Evolutionary conservation across 1,140 invertebrate species (phyloP).

Genomic region (Nasonia vitripennis): DNA sequence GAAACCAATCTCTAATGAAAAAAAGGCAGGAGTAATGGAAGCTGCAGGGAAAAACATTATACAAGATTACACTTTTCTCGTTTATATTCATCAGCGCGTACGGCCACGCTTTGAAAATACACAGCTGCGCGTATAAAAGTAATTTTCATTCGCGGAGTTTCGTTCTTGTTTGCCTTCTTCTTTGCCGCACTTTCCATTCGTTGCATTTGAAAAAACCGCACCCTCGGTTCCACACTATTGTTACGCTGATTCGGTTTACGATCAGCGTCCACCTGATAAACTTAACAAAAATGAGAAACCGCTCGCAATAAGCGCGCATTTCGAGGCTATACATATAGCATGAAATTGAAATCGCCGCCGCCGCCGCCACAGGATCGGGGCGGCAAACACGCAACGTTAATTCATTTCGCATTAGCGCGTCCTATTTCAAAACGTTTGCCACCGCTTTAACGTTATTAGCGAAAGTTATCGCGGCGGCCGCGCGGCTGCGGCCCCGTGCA

Average conservation of each 20-base stretch:
- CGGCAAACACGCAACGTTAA: constrained; percentile 11
- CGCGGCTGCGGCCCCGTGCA: too few species aligned
- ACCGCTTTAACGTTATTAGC: constrained; percentile 15
- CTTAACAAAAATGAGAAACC: constrained; percentile 25
- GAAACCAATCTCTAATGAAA: constrained; percentile 52
- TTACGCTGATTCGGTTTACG: too few species aligned
- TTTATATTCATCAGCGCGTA: not conserved
- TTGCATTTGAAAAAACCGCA: too few species aligned
- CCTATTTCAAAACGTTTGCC: constrained; percentile 13
- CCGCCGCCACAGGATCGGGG: not conserved
- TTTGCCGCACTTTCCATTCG: not conserved
- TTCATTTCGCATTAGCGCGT: constrained; percentile 37
- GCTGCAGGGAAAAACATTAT: not conserved
- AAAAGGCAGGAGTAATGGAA: constrained; percentile 3
- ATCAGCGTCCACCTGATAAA: not conserved
- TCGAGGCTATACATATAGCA: too few species aligned
- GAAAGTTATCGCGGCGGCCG: constrained; percentile 7
- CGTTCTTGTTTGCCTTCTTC: not conserved
- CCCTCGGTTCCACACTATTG: too few species aligned
- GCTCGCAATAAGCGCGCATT: not conserved
- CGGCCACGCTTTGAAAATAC: not conserved
- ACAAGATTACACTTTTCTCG: constrained; percentile 18
- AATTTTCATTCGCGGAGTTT: not conserved
- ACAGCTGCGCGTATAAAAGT: not conserved
- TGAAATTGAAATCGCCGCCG: constrained; percentile 4